Percentiles rank a stretch among this genome's conserved stretches.
phyloP scores from a whole-genome alignment of 2,113 vertebrate genomes.

The Arizona elegans region DNA sequence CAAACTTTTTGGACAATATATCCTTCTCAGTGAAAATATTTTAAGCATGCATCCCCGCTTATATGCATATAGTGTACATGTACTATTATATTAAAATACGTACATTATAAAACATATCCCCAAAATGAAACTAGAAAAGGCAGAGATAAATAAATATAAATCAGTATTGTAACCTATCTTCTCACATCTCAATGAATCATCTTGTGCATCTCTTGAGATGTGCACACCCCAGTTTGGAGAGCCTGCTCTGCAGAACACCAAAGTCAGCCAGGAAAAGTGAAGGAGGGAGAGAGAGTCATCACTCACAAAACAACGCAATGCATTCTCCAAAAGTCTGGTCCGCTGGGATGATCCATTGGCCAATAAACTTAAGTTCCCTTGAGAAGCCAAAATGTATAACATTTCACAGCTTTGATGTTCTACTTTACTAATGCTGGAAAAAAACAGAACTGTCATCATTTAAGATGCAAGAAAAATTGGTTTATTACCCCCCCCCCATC shows the following conservation, averaged over 20 bases:
- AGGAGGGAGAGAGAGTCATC: neutral
- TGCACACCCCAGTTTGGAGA: neutral
- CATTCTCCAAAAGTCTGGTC: constrained; percentile 32
- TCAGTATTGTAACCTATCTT: neutral
- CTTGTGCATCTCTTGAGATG: neutral
- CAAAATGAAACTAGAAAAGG: neutral
- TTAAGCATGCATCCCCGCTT: neutral
- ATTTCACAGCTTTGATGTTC: constrained; percentile 11
- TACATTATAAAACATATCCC: neutral
- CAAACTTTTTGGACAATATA: neutral
- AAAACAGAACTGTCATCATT: rapidly evolving
- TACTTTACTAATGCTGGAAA: constrained; percentile 36
- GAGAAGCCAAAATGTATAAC: constrained; percentile 50
- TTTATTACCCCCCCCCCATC: neutral
- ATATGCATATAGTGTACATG: neutral
- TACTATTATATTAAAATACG: neutral
- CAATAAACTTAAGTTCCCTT: constrained; percentile 57
- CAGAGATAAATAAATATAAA: neutral
- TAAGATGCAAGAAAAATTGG: neutral
- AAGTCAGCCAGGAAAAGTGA: neutral
- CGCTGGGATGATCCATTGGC: constrained; percentile 54
- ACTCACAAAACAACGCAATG: constrained; percentile 63
- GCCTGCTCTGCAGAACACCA: neutral
- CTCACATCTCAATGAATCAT: neutral
- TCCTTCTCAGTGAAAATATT: neutral